Evolutionary conservation across 1,140 invertebrate genomes (phyloP), one percentile per base, ranked within the genome.

Genomic region (Conus ventricosus): DNA sequence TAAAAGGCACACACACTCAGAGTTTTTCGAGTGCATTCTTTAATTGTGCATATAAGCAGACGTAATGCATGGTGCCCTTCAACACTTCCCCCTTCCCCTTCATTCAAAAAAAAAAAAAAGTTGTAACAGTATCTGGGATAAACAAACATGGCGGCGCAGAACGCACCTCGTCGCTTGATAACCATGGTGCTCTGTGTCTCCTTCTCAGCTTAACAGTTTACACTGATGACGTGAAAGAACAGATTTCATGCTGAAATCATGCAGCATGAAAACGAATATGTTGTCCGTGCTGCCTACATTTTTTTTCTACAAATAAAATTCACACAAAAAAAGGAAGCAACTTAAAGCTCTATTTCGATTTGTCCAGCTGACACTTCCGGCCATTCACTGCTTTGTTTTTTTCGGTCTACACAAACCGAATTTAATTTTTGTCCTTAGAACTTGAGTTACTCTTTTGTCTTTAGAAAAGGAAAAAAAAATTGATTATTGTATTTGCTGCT

Each of bases 81-180:
- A 39, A 39, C 39, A 39, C 39, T 39, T 39, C 39, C 39, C 39
- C 39, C 39, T 39, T 39, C 39, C 39, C 39, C 39, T 39, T 39
- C 39, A 60, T 60, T 15, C 15, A 11, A 15, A 60, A 60, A 15
- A 60, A 8, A 60, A 20, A 13, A 20, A 7, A 13, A 71, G 6
- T 71, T 71, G 60, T 25, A 51, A 87, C 53, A 71, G 87, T 88
- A 82, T 39, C 87, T 82, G 27, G 55, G 83, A 82, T 88, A 88
- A 90, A 88, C 89, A 90, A 90, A 90, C 54, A 90, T 90, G 89
- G 89, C 89, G 75, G 88, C 89, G 76, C 85, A 55, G 27, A 39
- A 57, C 57, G 67, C 92, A 94, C 93, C 94, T 93, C 92, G 93
- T 86, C 94, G 89, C 90, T 94, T 94, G 76, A 94, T 92, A 39